Evolutionary conservation across 2,113 vertebrate species (phyloP).

Genomic region (Heterotis niloticus): DNA sequence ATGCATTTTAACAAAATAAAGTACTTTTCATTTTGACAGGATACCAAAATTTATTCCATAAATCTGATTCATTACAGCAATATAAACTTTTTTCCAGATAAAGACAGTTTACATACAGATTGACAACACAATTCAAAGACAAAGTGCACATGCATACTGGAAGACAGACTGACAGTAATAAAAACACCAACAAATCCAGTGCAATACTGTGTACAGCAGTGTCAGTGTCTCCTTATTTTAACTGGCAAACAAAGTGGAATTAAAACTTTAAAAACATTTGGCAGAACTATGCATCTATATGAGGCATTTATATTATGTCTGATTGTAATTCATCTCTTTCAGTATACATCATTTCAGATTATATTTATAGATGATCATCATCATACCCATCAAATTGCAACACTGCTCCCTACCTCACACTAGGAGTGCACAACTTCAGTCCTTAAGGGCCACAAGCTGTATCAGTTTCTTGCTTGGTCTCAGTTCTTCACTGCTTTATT

Average conservation of each 20-base stretch:
- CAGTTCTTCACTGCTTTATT: too few relatives aligned
- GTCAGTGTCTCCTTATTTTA: slow-evolving; percentile 18
- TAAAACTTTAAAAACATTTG: background rate
- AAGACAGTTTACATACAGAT: slow-evolving; percentile 42
- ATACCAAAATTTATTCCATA: slow-evolving; percentile 54
- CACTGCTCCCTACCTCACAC: background rate
- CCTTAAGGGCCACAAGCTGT: too few relatives aligned
- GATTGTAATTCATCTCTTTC: background rate
- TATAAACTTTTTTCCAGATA: slow-evolving; percentile 41
- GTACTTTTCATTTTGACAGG: background rate
- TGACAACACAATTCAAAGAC: slow-evolving; percentile 30
- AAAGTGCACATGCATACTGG: slow-evolving; percentile 32
- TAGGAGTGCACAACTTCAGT: too few relatives aligned
- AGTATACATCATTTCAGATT: background rate
- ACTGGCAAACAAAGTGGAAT: slow-evolving; percentile 3
- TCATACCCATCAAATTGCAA: slow-evolving; percentile 4
- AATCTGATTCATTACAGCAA: slow-evolving; percentile 49
- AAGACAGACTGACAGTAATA: slow-evolving; percentile 37
- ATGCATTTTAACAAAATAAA: background rate
- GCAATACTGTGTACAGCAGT: slow-evolving; percentile 31
- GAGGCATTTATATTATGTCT: slow-evolving; percentile 10
- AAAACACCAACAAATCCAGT: slow-evolving; percentile 39
- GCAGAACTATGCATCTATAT: background rate
- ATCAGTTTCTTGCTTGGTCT: too few relatives aligned
- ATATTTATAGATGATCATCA: background rate